These are phyloP conservation scores for Xiphorhynchus erythropygius DNA, from an alignment of 2,797 vertebrate species.

Conservation along the genomic window DNA sequence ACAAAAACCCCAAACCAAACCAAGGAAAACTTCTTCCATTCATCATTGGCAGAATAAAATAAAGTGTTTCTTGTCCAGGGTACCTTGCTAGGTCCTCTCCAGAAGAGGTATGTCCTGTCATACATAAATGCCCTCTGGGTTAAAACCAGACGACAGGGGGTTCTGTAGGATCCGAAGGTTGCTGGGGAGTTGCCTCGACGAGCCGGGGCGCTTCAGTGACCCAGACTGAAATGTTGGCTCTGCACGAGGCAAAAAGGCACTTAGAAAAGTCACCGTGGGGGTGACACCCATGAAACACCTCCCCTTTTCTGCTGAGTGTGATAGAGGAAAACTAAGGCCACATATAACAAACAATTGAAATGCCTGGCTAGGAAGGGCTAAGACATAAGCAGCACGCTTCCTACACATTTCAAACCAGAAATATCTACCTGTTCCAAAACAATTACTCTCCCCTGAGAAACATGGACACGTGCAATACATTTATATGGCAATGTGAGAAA, in stretches of 20 bases:
- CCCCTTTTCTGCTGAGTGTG: neutral
- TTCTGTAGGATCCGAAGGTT: conserved; percentile 91
- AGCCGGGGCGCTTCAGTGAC: conserved; percentile 88
- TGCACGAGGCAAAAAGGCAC: conserved; percentile 55
- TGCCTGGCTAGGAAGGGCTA: neutral
- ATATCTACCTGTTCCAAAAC: neutral
- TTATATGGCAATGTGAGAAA: neutral
- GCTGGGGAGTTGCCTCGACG: conserved; percentile 84
- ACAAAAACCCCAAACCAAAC: neutral
- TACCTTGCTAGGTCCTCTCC: conserved; percentile 61
- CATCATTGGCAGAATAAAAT: conserved; percentile 60
- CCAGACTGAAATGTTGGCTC: conserved; percentile 86
- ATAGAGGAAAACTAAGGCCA: neutral
- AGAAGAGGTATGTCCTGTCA: conserved; percentile 75
- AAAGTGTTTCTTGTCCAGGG: conserved; percentile 50
- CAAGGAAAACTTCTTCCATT: conserved; percentile 31
- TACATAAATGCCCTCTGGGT: conserved; percentile 98
- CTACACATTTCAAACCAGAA: neutral
- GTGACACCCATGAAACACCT: neutral
- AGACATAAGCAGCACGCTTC: neutral
- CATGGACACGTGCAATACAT: neutral
- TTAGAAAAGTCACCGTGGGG: neutral
- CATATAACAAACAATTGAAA: neutral
- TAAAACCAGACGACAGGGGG: conserved; percentile 88
- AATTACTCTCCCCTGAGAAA: neutral